Evolutionary conservation across 2,113 vertebrate genomes (phyloP).

Genomic region (Blennius ocellaris): DNA sequence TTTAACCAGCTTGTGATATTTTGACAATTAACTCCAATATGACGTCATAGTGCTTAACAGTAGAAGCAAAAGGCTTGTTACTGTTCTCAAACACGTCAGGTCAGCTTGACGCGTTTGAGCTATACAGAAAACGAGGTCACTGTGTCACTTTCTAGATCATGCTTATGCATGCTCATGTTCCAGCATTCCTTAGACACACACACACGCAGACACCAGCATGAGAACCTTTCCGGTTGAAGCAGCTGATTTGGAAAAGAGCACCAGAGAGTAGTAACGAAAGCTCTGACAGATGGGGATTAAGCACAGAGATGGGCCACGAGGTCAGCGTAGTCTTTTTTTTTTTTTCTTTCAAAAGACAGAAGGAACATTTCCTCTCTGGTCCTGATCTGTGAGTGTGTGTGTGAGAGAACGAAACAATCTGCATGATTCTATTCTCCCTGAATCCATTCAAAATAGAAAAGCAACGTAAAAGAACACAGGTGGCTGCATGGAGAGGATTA

Average conservation of each 20-base stretch:
- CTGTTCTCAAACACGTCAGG: too few relatives aligned
- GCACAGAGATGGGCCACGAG: slow-evolving; percentile 9
- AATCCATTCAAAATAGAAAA: neutral
- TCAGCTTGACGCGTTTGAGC: neutral
- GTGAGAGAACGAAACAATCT: neutral
- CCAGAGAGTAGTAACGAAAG: neutral
- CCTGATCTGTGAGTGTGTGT: neutral
- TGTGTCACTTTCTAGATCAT: slow-evolving; percentile 22
- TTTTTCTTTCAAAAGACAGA: neutral
- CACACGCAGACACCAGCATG: neutral
- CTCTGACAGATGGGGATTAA: slow-evolving; percentile 20
- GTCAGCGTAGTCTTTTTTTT: slow-evolving; percentile 4
- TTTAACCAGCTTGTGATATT: neutral
- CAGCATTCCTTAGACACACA: slow-evolving; percentile 8
- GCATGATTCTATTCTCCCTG: neutral
- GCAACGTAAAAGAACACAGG: neutral
- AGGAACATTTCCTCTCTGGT: slow-evolving; percentile 7
- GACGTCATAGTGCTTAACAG: neutral
- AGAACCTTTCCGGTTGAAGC: slow-evolving; percentile 27
- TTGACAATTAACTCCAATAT: neutral
- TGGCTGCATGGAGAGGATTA: too few relatives aligned
- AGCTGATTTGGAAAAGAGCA: slow-evolving; percentile 26
- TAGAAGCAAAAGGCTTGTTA: neutral
- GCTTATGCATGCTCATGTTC: neutral
- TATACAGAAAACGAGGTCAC: slow-evolving; percentile 19